These are phyloP conservation scores for Bungarus multicinctus DNA, from an alignment of 2,113 vertebrate species.

Conservation along the genomic window DNA sequence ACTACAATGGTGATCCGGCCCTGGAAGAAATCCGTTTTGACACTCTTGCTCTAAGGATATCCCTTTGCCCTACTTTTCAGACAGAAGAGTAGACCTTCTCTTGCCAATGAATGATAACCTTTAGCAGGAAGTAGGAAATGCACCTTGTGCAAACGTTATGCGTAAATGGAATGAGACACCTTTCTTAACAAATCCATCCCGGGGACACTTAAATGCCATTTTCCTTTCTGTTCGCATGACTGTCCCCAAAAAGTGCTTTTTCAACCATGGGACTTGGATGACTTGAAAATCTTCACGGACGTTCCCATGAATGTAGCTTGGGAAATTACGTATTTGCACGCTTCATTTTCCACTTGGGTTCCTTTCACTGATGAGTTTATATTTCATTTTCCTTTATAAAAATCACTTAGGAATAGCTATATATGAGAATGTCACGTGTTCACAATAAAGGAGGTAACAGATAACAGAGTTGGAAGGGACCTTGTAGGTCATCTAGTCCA, in stretches of 20 bases:
- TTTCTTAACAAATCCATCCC: background rate
- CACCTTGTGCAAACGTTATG: background rate
- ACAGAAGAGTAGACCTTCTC: background rate
- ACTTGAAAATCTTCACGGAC: background rate
- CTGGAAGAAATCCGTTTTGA: too few relatives aligned
- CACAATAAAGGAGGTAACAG: background rate
- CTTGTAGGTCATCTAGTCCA: too few relatives aligned
- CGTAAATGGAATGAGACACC: background rate
- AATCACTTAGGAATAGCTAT: background rate
- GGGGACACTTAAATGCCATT: background rate
- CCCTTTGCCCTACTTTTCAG: background rate
- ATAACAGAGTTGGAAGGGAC: too few relatives aligned
- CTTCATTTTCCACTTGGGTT: background rate
- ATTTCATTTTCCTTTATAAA: background rate
- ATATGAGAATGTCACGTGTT: too few relatives aligned
- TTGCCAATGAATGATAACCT: background rate
- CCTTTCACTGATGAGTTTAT: background rate
- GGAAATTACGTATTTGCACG: rapidly evolving
- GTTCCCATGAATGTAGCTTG: background rate
- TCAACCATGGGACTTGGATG: background rate
- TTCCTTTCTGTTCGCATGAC: background rate
- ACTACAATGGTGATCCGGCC: too few relatives aligned
- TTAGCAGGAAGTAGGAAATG: background rate
- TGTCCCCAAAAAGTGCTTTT: background rate
- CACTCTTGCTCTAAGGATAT: background rate